Conservation (phyloP, 2,888 invertebrate genomes). For the Polylopha cassiicola region DNA sequence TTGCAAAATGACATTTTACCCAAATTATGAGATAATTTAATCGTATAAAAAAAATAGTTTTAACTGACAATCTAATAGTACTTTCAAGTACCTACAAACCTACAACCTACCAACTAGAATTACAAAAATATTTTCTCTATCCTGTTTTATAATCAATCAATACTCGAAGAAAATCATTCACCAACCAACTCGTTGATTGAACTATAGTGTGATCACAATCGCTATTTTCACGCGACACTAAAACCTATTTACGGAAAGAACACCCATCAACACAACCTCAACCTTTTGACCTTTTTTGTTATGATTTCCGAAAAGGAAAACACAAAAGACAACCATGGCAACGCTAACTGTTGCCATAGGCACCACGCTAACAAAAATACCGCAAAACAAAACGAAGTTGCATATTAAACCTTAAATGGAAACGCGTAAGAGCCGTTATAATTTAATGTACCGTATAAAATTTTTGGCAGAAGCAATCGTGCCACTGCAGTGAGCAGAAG, state of each 20-base stretch:
- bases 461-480: no score
- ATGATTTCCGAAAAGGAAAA: conserved; percentile 8
- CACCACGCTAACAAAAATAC: no score
- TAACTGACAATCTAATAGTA: background rate
- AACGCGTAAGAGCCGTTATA: no score
- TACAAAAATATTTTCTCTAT: background rate
- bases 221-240: background rate
- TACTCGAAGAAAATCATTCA: no score
- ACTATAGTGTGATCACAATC: no score
- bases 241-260: conserved; percentile 7
- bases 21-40: conserved; percentile 2
- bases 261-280: background rate
- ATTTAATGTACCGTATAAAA: no score
- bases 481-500: no score
- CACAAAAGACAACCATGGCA: background rate
- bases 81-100: background rate
- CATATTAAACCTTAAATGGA: background rate
- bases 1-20: conserved; percentile 9
- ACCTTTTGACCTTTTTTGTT: background rate
- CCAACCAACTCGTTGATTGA: no score
- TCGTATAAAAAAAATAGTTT: background rate
- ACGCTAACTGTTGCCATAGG: no score
- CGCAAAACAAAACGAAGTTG: background rate
- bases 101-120: background rate
- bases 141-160: background rate